A percentile compares a stretch with the other conserved stretches of the same genome.
phyloP scores from a whole-genome alignment of 2,113 vertebrate species.

The Circaetus cinerascens region DNA sequence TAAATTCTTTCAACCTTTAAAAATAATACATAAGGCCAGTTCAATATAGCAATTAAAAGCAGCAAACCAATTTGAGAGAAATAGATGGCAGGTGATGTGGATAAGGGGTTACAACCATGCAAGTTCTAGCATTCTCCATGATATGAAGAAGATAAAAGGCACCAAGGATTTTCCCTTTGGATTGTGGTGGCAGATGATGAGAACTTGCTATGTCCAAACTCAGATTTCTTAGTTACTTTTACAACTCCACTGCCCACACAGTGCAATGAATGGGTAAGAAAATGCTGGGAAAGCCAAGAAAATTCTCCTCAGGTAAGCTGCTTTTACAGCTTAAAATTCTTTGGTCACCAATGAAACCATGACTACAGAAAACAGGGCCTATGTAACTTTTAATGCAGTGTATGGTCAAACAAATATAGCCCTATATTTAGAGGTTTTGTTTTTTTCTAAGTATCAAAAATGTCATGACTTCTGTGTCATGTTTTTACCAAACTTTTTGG shows the following conservation, averaged over 20 bases:
- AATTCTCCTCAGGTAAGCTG: background rate
- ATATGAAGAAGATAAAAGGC: background rate
- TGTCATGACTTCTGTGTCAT: background rate
- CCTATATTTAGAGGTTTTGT: background rate
- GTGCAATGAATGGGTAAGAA: background rate
- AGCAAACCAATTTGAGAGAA: background rate
- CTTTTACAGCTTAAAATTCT: background rate
- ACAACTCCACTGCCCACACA: background rate
- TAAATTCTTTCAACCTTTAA: background rate
- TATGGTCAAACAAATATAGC: background rate
- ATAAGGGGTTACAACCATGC: background rate
- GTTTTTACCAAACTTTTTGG: background rate
- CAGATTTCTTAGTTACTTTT: background rate
- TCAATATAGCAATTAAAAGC: background rate
- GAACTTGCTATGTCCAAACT: background rate
- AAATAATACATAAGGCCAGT: background rate
- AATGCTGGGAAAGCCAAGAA: background rate
- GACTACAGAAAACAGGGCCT: background rate
- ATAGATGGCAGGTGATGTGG: background rate
- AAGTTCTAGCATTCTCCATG: background rate
- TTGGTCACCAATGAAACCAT: background rate
- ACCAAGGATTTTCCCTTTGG: background rate
- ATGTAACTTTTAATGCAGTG: background rate
- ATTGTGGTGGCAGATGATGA: background rate
- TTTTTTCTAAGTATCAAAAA: background rate